phyloP scores from a whole-genome alignment of 2,888 invertebrate genomes.

The Meliscaeva auricollis region DNA sequence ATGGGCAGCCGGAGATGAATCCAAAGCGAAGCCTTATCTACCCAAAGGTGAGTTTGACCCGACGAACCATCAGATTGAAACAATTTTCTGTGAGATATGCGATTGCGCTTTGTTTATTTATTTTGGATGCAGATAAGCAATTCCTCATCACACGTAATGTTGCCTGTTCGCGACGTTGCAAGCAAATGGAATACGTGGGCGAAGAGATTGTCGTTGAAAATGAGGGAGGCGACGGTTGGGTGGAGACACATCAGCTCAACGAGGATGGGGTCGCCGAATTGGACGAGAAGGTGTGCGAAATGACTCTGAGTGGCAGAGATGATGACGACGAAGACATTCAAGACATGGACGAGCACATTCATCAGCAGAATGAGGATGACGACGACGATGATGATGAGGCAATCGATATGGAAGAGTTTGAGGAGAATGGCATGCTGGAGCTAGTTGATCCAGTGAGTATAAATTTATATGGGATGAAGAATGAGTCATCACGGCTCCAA shows the following conservation, averaged over 20 bases:
- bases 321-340: conserved; percentile 84
- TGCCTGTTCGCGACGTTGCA: conserved; percentile 97
- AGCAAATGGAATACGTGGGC: conserved; percentile 87
- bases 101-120: conserved; percentile 14
- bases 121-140: conserved; percentile 90
- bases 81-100: background rate
- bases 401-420: conserved; percentile 98
- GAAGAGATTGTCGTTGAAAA: conserved; percentile 96
- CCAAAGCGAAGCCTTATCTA: conserved; percentile 94
- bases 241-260: conserved; percentile 96
- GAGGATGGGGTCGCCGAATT: conserved; percentile 86
- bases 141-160: conserved; percentile 98
- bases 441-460: conserved; percentile 91
- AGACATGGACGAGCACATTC: conserved; percentile 83
- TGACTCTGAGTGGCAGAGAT: conserved; percentile 93
- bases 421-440: conserved; percentile 97
- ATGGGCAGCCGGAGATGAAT: conserved; percentile 96
- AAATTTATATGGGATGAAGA: background rate
- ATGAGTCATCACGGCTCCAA: conserved; percentile 1
- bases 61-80: background rate
- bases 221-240: conserved; percentile 96
- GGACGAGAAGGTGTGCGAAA: conserved; percentile 90
- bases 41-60: conserved; percentile 85
- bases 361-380: conserved; percentile 86
- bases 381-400: conserved; percentile 97